A percentile compares a stretch with the other conserved stretches of the same genome.
Evolutionary conservation across 2,113 vertebrate genomes (phyloP).

Genomic region (Kobus ellipsiprymnus): DNA sequence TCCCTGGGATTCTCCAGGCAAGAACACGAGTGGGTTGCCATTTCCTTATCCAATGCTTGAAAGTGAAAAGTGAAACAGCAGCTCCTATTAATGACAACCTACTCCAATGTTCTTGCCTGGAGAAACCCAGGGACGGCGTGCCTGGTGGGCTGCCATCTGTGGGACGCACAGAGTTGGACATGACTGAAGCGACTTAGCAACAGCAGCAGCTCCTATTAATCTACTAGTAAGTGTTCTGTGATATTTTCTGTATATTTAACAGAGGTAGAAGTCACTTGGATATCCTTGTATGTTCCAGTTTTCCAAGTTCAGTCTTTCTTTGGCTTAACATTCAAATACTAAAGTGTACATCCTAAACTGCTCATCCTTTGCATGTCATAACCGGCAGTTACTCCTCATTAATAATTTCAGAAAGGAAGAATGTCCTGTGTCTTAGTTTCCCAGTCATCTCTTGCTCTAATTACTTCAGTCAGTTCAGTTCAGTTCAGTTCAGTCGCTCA

Average conservation of each 20-base stretch:
- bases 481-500: background rate
- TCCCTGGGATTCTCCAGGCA: too few relatives aligned
- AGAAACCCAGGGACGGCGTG: too few relatives aligned
- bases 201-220: background rate
- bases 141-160: too few relatives aligned
- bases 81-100: background rate
- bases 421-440: background rate
- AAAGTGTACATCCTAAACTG: background rate
- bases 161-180: too few relatives aligned
- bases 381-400: background rate
- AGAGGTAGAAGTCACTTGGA: background rate
- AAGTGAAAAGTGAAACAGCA: background rate
- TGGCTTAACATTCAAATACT: background rate
- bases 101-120: too few relatives aligned
- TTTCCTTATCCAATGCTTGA: too few relatives aligned
- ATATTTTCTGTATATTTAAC: background rate
- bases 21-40: too few relatives aligned
- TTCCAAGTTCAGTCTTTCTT: background rate
- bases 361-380: background rate
- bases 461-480: background rate
- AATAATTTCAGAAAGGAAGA: background rate
- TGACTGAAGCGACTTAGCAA: rapidly evolving
- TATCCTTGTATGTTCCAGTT: background rate
- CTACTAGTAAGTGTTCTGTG: background rate
- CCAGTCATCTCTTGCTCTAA: background rate